Conservation (phyloP, 1,140 invertebrate genomes). For the Solenopsis invicta region DNA sequence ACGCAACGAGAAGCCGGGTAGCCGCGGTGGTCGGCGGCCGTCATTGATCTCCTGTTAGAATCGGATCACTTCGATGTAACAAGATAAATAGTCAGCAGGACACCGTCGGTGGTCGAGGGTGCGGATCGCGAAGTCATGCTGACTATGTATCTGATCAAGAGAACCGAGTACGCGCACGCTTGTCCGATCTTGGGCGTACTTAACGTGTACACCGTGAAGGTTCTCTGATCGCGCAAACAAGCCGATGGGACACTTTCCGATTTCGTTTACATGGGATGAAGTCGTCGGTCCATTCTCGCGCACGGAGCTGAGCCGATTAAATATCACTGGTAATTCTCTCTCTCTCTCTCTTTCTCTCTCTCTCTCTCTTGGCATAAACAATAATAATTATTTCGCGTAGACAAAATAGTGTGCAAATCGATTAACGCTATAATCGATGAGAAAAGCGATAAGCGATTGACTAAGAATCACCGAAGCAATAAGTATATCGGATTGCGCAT, state of each 20-base stretch:
- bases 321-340: slow-evolving; percentile 4
- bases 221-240: slow-evolving; percentile 11
- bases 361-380: not conserved
- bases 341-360: not conserved
- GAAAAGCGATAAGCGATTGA: slow-evolving; percentile 45
- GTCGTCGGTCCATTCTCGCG: not conserved
- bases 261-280: not conserved
- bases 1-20: slow-evolving; percentile 68
- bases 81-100: slow-evolving; percentile 84
- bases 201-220: slow-evolving; percentile 44
- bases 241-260: slow-evolving; percentile 37
- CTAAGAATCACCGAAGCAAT: slow-evolving; percentile 37
- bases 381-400: slow-evolving; percentile 25
- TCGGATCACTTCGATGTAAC: slow-evolving; percentile 83
- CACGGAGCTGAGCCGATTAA: not conserved
- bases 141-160: slow-evolving; percentile 76
- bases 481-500: slow-evolving; percentile 22
- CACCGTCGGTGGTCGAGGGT: slow-evolving; percentile 81
- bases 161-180: slow-evolving; percentile 64
- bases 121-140: slow-evolving; percentile 82
- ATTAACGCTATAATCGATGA: slow-evolving; percentile 7
- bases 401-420: slow-evolving; percentile 31
- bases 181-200: slow-evolving; percentile 32
- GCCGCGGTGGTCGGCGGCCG: slow-evolving; percentile 70
- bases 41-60: slow-evolving; percentile 83